Evolutionary conservation across 2,888 invertebrate species (phyloP).

Genomic region (Drosophila lacicola): DNA sequence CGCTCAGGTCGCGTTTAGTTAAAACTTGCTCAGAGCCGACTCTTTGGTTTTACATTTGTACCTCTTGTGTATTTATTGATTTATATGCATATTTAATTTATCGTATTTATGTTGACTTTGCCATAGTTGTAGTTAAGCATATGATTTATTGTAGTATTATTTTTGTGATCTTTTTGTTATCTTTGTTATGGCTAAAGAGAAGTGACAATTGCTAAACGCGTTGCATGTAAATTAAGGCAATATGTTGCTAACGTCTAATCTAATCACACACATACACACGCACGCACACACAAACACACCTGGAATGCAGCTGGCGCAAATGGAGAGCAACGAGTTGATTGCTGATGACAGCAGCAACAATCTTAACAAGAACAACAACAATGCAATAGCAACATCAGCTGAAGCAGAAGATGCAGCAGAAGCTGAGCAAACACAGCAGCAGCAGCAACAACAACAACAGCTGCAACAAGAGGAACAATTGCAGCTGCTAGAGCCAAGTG

Average conservation of each 20-base stretch:
- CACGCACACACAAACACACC: slow-evolving; percentile 16
- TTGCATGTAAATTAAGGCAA: slow-evolving; percentile 39
- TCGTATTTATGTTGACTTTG: slow-evolving; percentile 4
- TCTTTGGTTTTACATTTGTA: slow-evolving; percentile 17
- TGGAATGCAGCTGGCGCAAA: slow-evolving; percentile 52
- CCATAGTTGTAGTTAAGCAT: slow-evolving; percentile 22
- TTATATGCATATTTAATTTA: not conserved
- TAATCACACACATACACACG: slow-evolving; percentile 51
- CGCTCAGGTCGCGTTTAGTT: slow-evolving; percentile 18
- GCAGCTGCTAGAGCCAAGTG: slow-evolving; percentile 9
- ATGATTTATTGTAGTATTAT: slow-evolving; percentile 16
- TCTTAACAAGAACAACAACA: slow-evolving; percentile 13
- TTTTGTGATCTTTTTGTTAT: slow-evolving; percentile 8
- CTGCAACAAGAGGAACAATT: slow-evolving; percentile 16
- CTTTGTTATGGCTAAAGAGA: slow-evolving; percentile 31
- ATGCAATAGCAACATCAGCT: slow-evolving; percentile 6
- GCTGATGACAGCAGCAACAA: slow-evolving; percentile 29
- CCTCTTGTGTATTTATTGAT: slow-evolving; percentile 3
- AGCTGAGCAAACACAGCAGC: slow-evolving; percentile 11
- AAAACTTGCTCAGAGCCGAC: slow-evolving; percentile 20
- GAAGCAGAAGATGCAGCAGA: slow-evolving; percentile 2
- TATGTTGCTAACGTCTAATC: slow-evolving; percentile 61
- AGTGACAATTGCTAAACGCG: slow-evolving; percentile 25
- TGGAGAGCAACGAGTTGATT: slow-evolving; percentile 39
- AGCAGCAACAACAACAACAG: slow-evolving; percentile 19